phyloP scores from a whole-genome alignment of 2,888 invertebrate genomes.

The Aproaerema taeniolella region DNA sequence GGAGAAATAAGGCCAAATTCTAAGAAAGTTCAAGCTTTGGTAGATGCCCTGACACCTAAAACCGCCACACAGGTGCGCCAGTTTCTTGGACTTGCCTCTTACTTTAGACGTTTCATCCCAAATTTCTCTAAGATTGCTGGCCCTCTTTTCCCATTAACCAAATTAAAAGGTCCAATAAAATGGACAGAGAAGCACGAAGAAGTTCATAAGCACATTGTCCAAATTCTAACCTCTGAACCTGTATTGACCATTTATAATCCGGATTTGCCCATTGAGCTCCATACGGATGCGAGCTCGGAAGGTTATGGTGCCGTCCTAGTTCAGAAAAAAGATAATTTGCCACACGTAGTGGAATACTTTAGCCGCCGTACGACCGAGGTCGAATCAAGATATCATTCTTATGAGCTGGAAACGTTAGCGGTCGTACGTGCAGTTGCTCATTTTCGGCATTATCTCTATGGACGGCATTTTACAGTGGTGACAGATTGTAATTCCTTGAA shows the following conservation, averaged over 20 bases:
- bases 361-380: conserved; percentile 12
- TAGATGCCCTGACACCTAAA: conserved; percentile 16
- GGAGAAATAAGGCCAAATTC: conserved; percentile 20
- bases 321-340: conserved; percentile 10
- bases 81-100: conserved; percentile 22
- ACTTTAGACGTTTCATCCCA: conserved; percentile 22
- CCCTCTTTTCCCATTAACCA: not conserved
- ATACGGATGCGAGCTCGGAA: conserved; percentile 24
- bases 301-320: conserved; percentile 22
- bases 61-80: conserved; percentile 21
- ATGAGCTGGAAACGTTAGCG: conserved; percentile 21
- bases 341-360: conserved; percentile 16
- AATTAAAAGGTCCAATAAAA: conserved; percentile 1
- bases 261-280: not conserved
- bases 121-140: conserved; percentile 18
- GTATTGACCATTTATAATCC: conserved; percentile 4
- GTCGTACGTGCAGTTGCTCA: conserved; percentile 16
- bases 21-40: conserved; percentile 18
- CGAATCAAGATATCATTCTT: conserved; percentile 20
- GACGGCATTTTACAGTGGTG: conserved; percentile 12
- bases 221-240: conserved; percentile 2
- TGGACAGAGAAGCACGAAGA: conserved; percentile 6
- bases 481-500: conserved; percentile 4
- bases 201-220: conserved; percentile 1
- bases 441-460: conserved; percentile 16